Base-by-base conservation (phyloP, 1,140 invertebrate species). In the Zaprionus davidi region DNA sequence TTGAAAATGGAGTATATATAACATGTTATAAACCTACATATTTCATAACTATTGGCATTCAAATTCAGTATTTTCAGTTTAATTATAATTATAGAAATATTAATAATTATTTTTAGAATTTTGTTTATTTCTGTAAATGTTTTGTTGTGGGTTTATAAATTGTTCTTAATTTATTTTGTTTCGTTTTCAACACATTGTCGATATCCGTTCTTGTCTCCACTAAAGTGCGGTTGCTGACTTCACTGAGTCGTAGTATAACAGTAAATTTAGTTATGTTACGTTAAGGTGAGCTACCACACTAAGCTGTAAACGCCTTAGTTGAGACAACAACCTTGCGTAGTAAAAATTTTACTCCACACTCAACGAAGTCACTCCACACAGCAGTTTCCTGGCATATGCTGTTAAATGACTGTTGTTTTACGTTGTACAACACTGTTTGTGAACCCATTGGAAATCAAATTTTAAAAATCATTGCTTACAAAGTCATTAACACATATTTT, bases 351-450 rank as follows among this genome's bases (percentile, higher is more conserved):
- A 38, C 13, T 38, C 12, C 36, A 44, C 41, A 44, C 15, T 9
- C 12, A 56, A 17, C 26, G 6, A 13, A 31, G 0, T 11, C 2
- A 11, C 28, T 34, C 7, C 28, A 22, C 56, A 13, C 56, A 65
- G 28, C 34, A 38, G 31, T 11, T 31, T 31, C 28, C 7, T 31
- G 1, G 28, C 28, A 31, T 11, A 3, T n/a, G 5, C 28, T 64
- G 31, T 24, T n/a, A 53, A 22, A 6, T 31, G 46, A 5, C 20
- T 28, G 5, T 15, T 2, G 15, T 12, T 15, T 20, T 22, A 17
- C 15, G 24, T 41, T 67, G 22, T 36, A 5, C 56, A 73, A 2
- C 71, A 67, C 64, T 73, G 34, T 9, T 17, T 44, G 11, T 0
- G 13, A 2, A 26, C 0, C 2, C 36, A 64, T 73, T 67, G 38